phyloP scores from a whole-genome alignment of 1,140 invertebrate genomes.

The Cheumatopsyche charites region DNA sequence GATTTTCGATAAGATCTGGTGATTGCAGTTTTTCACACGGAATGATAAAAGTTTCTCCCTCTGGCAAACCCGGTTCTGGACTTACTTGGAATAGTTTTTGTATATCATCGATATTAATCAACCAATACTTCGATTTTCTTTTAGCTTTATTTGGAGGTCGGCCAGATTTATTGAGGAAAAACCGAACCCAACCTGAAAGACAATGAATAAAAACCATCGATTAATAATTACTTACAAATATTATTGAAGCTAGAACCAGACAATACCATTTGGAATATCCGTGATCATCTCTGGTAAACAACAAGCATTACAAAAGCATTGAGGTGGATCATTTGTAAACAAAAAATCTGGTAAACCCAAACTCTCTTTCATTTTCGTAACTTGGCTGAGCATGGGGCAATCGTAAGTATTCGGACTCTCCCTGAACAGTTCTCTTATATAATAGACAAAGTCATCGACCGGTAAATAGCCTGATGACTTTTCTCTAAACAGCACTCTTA shows the following conservation, averaged over 20 bases:
- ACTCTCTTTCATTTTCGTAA: slow-evolving; percentile 11
- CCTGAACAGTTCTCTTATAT: slow-evolving; percentile 28
- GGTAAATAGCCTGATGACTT: slow-evolving; percentile 8
- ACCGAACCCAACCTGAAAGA: slow-evolving; percentile 29
- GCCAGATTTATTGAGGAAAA: slow-evolving; percentile 25
- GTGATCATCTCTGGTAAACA: slow-evolving; percentile 19
- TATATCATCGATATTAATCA: slow-evolving; percentile 17
- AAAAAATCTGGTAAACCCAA: slow-evolving; percentile 27
- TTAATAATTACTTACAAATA: neutral
- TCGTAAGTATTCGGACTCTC: neutral
- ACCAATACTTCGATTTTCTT: slow-evolving; percentile 20
- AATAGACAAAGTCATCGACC: slow-evolving; percentile 31
- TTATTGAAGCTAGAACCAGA: neutral
- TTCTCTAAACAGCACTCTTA: slow-evolving; percentile 18
- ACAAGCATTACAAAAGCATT: slow-evolving; percentile 31
- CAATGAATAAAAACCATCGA: neutral
- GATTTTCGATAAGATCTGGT: slow-evolving; percentile 18
- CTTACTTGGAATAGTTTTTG: slow-evolving; percentile 16
- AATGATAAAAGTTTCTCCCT: slow-evolving; percentile 15
- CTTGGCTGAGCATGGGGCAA: slow-evolving; percentile 5
- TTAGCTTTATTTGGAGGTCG: slow-evolving; percentile 11
- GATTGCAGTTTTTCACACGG: slow-evolving; percentile 25
- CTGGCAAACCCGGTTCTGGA: slow-evolving; percentile 16
- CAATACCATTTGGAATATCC: slow-evolving; percentile 25
- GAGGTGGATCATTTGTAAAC: slow-evolving; percentile 25